Evolutionary conservation across 2,797 vertebrate species (phyloP), one percentile per base, ranked within the genome.

Genomic region (Spinus olivaceus): DNA sequence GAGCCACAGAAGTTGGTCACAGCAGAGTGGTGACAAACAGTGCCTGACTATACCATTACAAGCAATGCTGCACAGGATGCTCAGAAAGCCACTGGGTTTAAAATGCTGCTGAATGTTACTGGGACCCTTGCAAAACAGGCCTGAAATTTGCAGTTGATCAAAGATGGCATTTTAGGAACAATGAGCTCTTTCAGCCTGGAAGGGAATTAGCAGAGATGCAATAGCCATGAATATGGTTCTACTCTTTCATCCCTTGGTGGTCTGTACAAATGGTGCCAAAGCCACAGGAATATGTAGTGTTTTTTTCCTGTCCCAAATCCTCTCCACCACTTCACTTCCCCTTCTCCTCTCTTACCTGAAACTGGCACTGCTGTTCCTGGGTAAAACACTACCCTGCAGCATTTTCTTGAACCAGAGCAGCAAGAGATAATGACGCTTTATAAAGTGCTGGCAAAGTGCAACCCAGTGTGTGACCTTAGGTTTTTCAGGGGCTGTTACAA

Each of bases 11-110:
- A 96, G 70, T 88, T 90, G 7, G 83, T 67, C 92, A 81, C 81
- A 96, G 70, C 76, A 60, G 78, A 94, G 86, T 14, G 76, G 90
- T 88, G 89, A 93, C 77, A 94, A 92, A 91, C 54, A 72, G 82
- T 85, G 81, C 54, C 74, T 93, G 81, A 51, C 65, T 77, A 73
- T 74, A 28, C 92, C 83, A 81, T 92, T 95, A 67, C 56, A 88
- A 33, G 66, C 2, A 0, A 35, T 8, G 14, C 79, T 77, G 66
- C 12, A 32, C 64, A 81, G 67, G 92, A 50, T 72, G 90, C 82
- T 86, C 24, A 65, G 73, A 96, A 90, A 93, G 27, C 60, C 64
- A 64, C 9, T 64, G 81, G 28, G 35, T 88, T 93, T 74, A 93
- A 96, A 96, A 88, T 49, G 56, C 37, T 88, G 81, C 78, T 93